phyloP scores from a whole-genome alignment of 2,113 vertebrate species.

The Leucosticte australis region DNA sequence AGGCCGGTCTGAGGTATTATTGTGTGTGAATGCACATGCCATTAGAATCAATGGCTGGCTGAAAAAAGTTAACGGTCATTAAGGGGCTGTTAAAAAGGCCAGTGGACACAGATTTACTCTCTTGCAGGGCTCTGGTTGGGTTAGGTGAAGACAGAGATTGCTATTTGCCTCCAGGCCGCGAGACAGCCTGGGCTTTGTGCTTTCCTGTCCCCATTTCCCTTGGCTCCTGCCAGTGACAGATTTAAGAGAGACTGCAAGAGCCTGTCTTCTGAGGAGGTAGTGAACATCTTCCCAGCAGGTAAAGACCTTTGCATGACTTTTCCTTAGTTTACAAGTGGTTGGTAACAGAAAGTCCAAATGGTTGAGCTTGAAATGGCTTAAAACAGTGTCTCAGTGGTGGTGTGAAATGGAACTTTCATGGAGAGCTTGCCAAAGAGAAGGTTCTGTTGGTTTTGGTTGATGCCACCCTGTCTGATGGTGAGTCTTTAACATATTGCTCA shows the following conservation, averaged over 20 bases:
- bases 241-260: constrained; percentile 2
- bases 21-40: constrained; percentile 72
- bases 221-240: not conserved
- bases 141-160: constrained; percentile 40
- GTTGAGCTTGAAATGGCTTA: not conserved
- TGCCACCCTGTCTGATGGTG: not conserved
- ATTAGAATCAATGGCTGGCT: constrained; percentile 71
- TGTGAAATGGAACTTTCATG: not conserved
- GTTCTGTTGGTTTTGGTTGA: not conserved
- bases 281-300: constrained; percentile 29
- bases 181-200: constrained; percentile 21
- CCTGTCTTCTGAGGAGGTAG: not conserved
- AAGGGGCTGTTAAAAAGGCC: constrained; percentile 61
- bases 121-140: constrained; percentile 32
- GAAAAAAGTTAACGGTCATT: constrained; percentile 74
- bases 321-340: not conserved
- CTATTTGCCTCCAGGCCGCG: constrained; percentile 29
- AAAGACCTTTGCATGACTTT: not conserved
- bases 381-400: not conserved
- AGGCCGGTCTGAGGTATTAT: constrained; percentile 64
- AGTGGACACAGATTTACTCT: constrained; percentile 54
- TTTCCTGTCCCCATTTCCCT: not conserved
- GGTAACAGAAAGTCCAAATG: not conserved
- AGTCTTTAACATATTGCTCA: not conserved
- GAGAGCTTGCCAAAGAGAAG: not conserved